Percentiles rank a stretch among this genome's conserved stretches.
These are phyloP conservation scores for Spinus pinus DNA, from an alignment of 2,797 vertebrate genomes.

Conservation along the genomic window DNA sequence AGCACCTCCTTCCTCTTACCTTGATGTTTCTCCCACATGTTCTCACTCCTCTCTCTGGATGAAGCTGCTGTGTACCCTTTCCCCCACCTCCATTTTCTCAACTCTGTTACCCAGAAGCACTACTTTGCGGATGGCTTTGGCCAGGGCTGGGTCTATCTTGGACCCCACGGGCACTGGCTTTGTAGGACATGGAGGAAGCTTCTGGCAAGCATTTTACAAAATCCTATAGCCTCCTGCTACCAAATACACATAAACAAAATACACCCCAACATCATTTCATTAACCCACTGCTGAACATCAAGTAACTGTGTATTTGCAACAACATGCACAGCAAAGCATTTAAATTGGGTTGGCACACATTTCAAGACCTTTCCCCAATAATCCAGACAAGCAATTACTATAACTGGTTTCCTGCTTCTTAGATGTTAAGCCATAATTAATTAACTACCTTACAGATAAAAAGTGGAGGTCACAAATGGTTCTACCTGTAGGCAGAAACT, in stretches of 20 bases:
- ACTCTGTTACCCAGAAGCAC: not conserved
- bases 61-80: not conserved
- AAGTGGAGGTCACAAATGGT: not conserved
- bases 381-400: not conserved
- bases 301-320: not conserved
- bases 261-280: not conserved
- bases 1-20: not conserved
- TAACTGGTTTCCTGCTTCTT: not conserved
- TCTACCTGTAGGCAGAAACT: not conserved
- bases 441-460: not conserved
- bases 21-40: not conserved
- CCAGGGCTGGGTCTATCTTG: fast-evolving
- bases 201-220: not conserved
- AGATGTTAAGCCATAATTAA: not conserved
- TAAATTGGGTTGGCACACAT: not conserved
- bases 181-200: not conserved
- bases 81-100: not conserved
- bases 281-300: not conserved
- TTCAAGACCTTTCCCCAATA: not conserved
- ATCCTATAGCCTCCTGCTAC: not conserved
- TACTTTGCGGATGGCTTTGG: not conserved
- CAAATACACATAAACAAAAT: not conserved
- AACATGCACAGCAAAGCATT: not conserved
- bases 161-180: not conserved
- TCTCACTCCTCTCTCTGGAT: not conserved